A percentile compares a stretch with the other conserved stretches of the same genome.
These are phyloP conservation scores for Cataglyphis cursor DNA, from an alignment of 2,888 invertebrate genomes.

Conservation along the genomic window DNA sequence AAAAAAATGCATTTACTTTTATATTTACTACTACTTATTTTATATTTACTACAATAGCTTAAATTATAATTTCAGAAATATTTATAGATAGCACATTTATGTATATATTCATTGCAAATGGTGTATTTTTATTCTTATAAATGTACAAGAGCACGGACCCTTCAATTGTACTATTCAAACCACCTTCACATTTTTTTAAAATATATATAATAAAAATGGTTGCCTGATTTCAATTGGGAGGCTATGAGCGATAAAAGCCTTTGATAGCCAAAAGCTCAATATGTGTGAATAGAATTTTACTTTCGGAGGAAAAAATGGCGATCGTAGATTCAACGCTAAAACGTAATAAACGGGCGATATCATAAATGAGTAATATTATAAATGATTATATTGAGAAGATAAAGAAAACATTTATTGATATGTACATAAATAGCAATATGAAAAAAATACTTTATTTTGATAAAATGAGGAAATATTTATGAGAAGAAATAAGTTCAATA, in stretches of 20 bases:
- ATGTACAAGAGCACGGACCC: background rate
- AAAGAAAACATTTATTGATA: conserved; percentile 20
- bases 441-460: background rate
- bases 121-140: background rate
- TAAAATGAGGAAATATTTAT: background rate
- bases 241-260: conserved; percentile 54
- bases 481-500: background rate
- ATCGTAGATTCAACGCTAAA: conserved; percentile 54
- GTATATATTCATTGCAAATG: background rate
- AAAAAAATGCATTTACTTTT: background rate
- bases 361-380: conserved; percentile 57
- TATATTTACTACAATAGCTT: no score
- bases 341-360: conserved; percentile 60
- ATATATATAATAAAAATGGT: conserved; percentile 42
- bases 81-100: background rate
- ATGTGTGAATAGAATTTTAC: conserved; percentile 52
- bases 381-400: conserved; percentile 43
- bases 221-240: conserved; percentile 34
- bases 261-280: conserved; percentile 58
- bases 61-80: background rate
- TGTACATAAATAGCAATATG: background rate
- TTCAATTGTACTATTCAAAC: conserved; percentile 3
- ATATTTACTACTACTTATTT: no score
- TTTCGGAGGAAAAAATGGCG: conserved; percentile 49
- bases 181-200: conserved; percentile 19